Conservation (phyloP, 2,888 invertebrate genomes). For the Macrophya alboannulata region DNA sequence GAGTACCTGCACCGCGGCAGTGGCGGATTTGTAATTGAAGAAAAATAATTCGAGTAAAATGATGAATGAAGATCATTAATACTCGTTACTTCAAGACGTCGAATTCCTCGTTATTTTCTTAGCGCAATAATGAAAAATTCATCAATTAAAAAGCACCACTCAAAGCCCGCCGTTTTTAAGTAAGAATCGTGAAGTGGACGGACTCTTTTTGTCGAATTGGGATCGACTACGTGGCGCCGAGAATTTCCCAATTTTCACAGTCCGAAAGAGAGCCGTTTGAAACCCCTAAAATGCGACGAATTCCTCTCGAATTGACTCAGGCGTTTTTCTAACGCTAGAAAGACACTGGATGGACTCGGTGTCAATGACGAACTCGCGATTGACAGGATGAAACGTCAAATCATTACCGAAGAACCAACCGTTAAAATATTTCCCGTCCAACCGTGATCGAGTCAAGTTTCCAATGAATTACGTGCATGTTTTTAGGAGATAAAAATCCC, state of each 20-base stretch:
- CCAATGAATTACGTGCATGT: conserved; percentile 47
- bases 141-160: conserved; percentile 1
- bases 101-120: not conserved
- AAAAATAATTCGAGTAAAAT: not conserved
- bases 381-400: conserved; percentile 14
- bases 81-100: not conserved
- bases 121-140: not conserved
- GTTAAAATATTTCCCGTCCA: not conserved
- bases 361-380: not conserved
- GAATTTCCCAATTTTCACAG: not conserved
- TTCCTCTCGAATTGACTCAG: conserved; percentile 7
- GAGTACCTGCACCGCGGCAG: too few species aligned
- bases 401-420: not conserved
- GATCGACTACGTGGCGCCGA: not conserved
- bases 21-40: not conserved
- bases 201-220: not conserved
- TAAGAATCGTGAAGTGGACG: conserved; percentile 2
- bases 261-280: not conserved
- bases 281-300: not conserved
- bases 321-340: not conserved
- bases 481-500: conserved; percentile 22
- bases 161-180: not conserved
- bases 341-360: not conserved
- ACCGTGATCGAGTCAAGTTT: conserved; percentile 33
- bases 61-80: not conserved